Evolutionary conservation across 2,797 vertebrate genomes (phyloP).

Genomic region (Peromyscus melanophrys): DNA sequence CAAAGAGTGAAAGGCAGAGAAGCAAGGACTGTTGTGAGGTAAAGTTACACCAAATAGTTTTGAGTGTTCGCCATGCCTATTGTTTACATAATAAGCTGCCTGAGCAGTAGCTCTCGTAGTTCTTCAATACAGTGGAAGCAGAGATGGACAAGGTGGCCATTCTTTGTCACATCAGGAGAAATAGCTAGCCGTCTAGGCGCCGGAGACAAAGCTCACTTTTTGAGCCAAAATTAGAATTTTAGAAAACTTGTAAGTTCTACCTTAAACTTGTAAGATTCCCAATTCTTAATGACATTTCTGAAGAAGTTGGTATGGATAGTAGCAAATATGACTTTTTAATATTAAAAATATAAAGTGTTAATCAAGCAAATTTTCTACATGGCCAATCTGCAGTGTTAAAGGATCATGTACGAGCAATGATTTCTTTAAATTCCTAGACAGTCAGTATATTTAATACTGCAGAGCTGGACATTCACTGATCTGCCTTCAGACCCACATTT

Average conservation of each 20-base stretch:
- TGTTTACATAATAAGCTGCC: background rate
- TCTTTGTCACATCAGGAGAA: constrained; percentile 3
- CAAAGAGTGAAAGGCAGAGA: background rate
- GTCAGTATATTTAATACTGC: background rate
- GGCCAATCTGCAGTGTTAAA: background rate
- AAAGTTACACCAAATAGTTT: background rate
- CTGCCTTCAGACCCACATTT: background rate
- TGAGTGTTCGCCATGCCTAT: background rate
- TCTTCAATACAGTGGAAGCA: background rate
- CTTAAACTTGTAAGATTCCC: background rate
- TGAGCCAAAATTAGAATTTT: background rate
- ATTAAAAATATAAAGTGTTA: background rate
- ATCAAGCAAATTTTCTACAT: background rate
- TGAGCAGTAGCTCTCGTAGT: background rate
- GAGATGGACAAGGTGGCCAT: background rate
- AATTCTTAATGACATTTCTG: background rate
- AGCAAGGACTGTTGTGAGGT: background rate
- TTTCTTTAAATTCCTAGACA: background rate
- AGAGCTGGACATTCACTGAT: background rate
- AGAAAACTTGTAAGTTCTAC: background rate
- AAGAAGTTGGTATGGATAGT: background rate
- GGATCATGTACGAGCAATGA: background rate
- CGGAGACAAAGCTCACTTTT: background rate
- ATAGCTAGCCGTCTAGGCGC: background rate
- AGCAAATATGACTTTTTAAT: background rate